Evolutionary conservation across 1,140 invertebrate species (phyloP).

Genomic region (Schlechtendalia chinensis): DNA sequence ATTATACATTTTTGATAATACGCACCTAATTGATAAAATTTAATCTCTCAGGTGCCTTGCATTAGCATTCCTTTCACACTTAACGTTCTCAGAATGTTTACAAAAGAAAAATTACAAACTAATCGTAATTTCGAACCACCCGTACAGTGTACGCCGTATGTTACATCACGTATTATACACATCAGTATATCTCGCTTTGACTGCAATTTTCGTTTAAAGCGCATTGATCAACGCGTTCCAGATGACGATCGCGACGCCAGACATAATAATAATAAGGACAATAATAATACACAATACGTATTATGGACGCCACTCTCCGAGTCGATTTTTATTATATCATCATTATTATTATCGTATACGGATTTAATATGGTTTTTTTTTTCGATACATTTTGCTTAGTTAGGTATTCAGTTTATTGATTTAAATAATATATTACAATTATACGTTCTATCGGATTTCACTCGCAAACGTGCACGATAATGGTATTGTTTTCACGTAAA

Average conservation of each 20-base stretch:
- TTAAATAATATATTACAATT: neutral
- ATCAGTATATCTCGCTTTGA: neutral
- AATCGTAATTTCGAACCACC: neutral
- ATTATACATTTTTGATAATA: neutral
- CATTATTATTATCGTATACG: neutral
- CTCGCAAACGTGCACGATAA: neutral
- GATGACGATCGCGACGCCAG: neutral
- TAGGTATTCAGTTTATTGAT: neutral
- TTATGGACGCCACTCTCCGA: too few relatives aligned
- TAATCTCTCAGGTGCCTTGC: slow-evolving; percentile 5
- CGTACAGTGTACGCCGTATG: neutral
- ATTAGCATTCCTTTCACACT: neutral
- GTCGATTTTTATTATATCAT: neutral
- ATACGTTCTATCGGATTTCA: neutral
- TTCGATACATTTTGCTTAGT: neutral
- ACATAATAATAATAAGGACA: too few relatives aligned
- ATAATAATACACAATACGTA: neutral
- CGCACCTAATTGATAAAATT: neutral
- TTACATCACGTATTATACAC: neutral
- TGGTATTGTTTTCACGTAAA: neutral
- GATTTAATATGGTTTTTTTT: neutral
- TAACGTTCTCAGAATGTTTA: slow-evolving; percentile 2
- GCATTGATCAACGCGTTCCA: neutral
- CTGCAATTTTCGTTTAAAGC: neutral
- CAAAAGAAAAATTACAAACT: neutral